phyloP scores from a whole-genome alignment of 2,888 invertebrate genomes.

The Sicus ferrugineus region DNA sequence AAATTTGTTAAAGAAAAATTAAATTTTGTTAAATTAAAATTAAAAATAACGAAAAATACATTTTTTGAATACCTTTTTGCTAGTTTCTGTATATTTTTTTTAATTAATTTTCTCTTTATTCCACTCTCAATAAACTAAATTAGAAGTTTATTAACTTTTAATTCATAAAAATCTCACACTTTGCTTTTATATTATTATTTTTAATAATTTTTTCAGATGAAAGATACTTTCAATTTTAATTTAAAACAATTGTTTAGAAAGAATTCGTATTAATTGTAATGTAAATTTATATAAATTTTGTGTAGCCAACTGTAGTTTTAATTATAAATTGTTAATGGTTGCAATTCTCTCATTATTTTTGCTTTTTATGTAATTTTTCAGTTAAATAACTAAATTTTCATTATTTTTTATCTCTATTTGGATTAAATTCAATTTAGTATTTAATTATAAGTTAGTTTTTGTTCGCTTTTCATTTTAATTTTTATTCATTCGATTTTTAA shows the following conservation, averaged over 20 bases:
- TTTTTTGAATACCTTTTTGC: not conserved
- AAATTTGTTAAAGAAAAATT: too few species aligned
- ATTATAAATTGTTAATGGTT: too few species aligned
- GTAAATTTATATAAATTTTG: too few species aligned
- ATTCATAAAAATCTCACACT: not conserved
- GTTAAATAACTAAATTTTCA: not conserved
- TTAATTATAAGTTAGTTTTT: too few species aligned
- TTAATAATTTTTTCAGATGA: not conserved
- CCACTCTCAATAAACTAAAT: not conserved
- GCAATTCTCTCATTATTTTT: too few species aligned
- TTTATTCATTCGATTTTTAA: too few species aligned
- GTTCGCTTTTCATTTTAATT: too few species aligned
- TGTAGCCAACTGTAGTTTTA: too few species aligned
- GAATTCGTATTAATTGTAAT: not conserved
- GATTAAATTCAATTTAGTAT: not conserved
- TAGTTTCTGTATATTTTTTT: not conserved
- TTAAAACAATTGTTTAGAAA: not conserved
- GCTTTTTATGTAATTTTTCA: not conserved
- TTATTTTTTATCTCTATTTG: not conserved
- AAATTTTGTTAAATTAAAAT: not conserved
- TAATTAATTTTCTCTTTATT: not conserved
- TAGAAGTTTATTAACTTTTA: not conserved
- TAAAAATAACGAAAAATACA: not conserved
- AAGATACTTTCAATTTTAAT: not conserved
- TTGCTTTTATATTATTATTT: not conserved